Evolutionary conservation across 2,113 vertebrate genomes (phyloP).

Genomic region (Hemiscyllium ocellatum): DNA sequence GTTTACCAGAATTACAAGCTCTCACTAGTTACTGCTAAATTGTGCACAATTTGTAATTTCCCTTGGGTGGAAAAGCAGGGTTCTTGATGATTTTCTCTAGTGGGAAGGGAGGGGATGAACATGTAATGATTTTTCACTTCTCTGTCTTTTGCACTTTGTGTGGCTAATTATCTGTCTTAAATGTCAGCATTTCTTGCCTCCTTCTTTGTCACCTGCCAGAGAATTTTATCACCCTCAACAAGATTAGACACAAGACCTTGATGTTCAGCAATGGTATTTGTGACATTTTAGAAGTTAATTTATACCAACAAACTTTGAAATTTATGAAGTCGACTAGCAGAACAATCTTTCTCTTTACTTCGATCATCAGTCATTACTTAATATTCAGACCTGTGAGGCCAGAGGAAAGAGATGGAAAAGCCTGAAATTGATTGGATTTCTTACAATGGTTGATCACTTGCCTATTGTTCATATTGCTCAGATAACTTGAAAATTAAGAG

Average conservation of each 20-base stretch:
- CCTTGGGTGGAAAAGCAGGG: not conserved
- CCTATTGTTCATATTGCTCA: not conserved
- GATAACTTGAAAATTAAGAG: not conserved
- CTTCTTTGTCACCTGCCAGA: not conserved
- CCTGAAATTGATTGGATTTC: not conserved
- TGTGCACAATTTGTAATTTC: not conserved
- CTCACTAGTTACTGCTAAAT: not conserved
- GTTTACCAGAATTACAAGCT: slow-evolving; percentile 2
- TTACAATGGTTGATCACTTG: not conserved
- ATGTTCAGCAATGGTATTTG: not conserved
- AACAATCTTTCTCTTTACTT: not conserved
- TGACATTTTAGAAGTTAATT: not conserved
- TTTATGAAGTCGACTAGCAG: not conserved
- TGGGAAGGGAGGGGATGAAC: not conserved
- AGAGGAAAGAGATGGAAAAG: not conserved
- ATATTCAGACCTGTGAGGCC: not conserved
- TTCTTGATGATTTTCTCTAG: not conserved
- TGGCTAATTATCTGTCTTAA: not conserved
- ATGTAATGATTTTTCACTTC: not conserved
- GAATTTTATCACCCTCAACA: not conserved
- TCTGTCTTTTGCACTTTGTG: not conserved
- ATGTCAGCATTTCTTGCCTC: not conserved
- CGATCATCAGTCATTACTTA: not conserved
- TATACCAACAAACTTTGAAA: not conserved
- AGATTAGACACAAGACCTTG: not conserved